phyloP scores from a whole-genome alignment of 2,888 invertebrate species.

The Leucoptera coffeella region DNA sequence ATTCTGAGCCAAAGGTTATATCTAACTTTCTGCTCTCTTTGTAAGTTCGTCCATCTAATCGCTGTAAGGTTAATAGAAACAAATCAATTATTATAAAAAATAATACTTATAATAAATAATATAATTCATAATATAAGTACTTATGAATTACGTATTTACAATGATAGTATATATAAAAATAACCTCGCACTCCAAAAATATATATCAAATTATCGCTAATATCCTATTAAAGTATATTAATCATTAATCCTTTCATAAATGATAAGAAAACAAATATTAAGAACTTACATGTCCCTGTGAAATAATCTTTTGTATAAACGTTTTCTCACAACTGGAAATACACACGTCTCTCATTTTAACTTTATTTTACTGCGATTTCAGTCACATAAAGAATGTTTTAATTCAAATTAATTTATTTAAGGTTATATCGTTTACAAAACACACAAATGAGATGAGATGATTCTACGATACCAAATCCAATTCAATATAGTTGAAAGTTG shows the following conservation, averaged over 20 bases:
- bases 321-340: constrained; percentile 65
- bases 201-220: background rate
- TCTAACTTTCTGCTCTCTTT: constrained; percentile 66
- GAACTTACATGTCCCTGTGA: constrained; percentile 57
- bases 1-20: constrained; percentile 75
- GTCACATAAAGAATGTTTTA: too few species aligned
- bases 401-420: too few species aligned
- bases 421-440: too few species aligned
- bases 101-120: too few species aligned
- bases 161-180: background rate
- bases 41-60: constrained; percentile 72
- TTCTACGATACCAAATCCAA: too few species aligned
- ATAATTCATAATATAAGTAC: too few species aligned
- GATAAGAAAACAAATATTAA: background rate
- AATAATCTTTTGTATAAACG: constrained; percentile 60
- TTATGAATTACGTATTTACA: background rate
- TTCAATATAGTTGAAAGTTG: too few species aligned
- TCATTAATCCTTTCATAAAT: background rate
- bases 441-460: too few species aligned
- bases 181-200: background rate
- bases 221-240: background rate
- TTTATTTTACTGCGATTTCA: too few species aligned
- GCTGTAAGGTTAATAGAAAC: constrained; percentile 36
- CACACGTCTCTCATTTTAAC: constrained; percentile 56
- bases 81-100: background rate